phyloP scores from a whole-genome alignment of 2,113 vertebrate genomes.

The Ammospiza caudacuta region DNA sequence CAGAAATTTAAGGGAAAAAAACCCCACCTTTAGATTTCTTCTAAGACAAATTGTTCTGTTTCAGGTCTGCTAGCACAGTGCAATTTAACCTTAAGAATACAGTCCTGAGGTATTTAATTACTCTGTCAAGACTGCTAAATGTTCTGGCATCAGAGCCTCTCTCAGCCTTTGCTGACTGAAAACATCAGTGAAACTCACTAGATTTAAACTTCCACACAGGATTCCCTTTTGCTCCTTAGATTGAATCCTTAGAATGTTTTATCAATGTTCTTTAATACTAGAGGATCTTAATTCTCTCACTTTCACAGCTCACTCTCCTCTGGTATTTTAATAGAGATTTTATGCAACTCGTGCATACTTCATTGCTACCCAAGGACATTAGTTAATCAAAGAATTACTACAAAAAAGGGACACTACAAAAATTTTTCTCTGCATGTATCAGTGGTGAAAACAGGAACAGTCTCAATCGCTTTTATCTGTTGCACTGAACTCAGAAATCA shows the following conservation, averaged over 20 bases:
- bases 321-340: neutral
- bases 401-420: neutral
- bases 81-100: constrained; percentile 59
- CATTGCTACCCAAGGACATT: neutral
- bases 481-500: neutral
- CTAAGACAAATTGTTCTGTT: constrained; percentile 24
- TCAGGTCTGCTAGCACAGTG: constrained; percentile 27
- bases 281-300: neutral
- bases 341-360: constrained; percentile 3
- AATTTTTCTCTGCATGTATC: neutral
- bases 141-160: constrained; percentile 38
- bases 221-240: constrained; percentile 51
- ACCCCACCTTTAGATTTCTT: constrained; percentile 11
- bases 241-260: neutral
- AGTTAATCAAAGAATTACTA: constrained; percentile 28
- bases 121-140: constrained; percentile 53
- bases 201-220: constrained; percentile 71
- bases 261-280: constrained; percentile 38
- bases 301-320: constrained; percentile 54
- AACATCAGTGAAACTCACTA: constrained; percentile 69
- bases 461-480: neutral
- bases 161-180: constrained; percentile 60
- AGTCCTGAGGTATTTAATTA: constrained; percentile 71
- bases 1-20: neutral
- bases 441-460: neutral